Percentiles rank a stretch among this genome's conserved stretches.
phyloP scores from a whole-genome alignment of 1,140 invertebrate species.

The Ruditapes philippinarum region DNA sequence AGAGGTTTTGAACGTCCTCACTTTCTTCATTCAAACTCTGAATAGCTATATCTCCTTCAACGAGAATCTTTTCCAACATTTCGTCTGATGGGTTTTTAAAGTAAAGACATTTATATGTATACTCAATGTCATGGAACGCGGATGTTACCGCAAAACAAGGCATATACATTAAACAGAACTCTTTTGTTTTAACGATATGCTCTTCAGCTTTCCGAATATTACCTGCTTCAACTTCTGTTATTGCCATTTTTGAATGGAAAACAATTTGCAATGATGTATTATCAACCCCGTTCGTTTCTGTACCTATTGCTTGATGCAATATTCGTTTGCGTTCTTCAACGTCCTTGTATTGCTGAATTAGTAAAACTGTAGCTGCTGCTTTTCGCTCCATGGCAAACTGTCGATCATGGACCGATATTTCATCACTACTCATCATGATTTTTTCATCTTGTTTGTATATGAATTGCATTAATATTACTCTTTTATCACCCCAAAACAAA shows the following conservation, averaged over 20 bases:
- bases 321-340: background rate
- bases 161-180: background rate
- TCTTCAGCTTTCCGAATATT: background rate
- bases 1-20: slow-evolving; percentile 17
- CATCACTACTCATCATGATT: background rate
- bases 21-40: slow-evolving; percentile 17
- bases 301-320: background rate
- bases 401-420: background rate
- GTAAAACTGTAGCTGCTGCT: background rate
- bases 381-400: slow-evolving; percentile 27
- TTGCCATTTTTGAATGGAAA: slow-evolving; percentile 37
- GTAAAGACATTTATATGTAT: background rate
- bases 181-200: background rate
- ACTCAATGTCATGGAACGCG: slow-evolving; percentile 20
- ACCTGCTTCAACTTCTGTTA: slow-evolving; percentile 3
- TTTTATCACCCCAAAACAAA: background rate
- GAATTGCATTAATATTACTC: background rate
- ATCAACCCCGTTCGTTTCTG: background rate
- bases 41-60: background rate
- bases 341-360: slow-evolving; percentile 25
- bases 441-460: background rate
- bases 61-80: background rate
- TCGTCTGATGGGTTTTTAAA: background rate
- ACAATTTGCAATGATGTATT: background rate
- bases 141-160: slow-evolving; percentile 10